phyloP scores from a whole-genome alignment of 1,140 invertebrate species.

The Nasonia giraulti region DNA sequence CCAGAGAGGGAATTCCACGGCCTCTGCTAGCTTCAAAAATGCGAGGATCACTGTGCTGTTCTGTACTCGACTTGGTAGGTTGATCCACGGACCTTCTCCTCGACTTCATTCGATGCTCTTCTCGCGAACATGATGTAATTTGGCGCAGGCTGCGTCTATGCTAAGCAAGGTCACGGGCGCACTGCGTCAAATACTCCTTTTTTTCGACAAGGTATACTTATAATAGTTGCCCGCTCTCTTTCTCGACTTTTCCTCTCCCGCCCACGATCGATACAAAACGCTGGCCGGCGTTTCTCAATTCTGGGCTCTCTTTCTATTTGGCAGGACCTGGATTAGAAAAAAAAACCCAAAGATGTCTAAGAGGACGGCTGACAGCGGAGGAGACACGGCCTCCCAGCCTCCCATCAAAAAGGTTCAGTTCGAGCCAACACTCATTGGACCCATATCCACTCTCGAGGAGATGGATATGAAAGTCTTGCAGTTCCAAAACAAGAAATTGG shows the following conservation, averaged over 20 bases:
- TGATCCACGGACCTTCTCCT: constrained; percentile 5
- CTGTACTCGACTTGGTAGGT: constrained; percentile 28
- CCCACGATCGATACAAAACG: background rate
- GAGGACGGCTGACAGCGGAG: constrained; percentile 79
- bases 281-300: background rate
- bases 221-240: background rate
- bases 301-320: background rate
- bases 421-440: constrained; percentile 93
- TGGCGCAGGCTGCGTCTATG: constrained; percentile 22
- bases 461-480: constrained; percentile 98
- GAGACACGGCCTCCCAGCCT: constrained; percentile 78
- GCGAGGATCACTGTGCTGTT: constrained; percentile 30
- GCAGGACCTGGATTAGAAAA: constrained; percentile 30
- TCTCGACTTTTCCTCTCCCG: background rate
- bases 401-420: constrained; percentile 95
- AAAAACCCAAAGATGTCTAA: constrained; percentile 79
- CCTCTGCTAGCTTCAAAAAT: constrained; percentile 48
- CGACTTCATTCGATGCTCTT: constrained; percentile 1
- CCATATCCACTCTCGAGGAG: constrained; percentile 95
- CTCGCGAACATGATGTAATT: constrained; percentile 42
- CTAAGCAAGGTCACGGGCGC: constrained; percentile 44
- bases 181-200: constrained; percentile 37
- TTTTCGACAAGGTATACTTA: constrained; percentile 31
- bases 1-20: constrained; percentile 45
- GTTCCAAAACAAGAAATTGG: constrained; percentile 97